Evolutionary conservation across 92 coral and sea anemone genomes (phyloP).

Genomic region (Palythoa grandiflora): DNA sequence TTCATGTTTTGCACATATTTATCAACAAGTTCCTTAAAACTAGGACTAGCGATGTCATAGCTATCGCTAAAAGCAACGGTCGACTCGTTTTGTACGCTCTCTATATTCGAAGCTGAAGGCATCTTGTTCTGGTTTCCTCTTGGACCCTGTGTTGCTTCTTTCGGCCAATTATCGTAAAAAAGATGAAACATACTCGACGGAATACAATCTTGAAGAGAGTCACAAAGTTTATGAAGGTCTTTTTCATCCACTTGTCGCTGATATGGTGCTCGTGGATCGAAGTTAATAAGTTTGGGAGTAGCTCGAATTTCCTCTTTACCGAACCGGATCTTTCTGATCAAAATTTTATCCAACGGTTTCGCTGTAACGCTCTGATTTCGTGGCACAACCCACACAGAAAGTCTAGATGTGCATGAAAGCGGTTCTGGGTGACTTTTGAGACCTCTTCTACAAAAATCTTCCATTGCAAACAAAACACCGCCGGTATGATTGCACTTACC

Average conservation of each 20-base stretch:
- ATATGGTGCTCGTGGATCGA: conserved; percentile 54
- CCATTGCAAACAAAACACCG: background rate
- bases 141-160: background rate
- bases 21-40: conserved; percentile 53
- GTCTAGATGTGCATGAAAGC: conserved; percentile 55
- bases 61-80: conserved; percentile 44
- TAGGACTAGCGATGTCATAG: conserved; percentile 52
- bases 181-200: conserved; percentile 45
- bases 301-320: conserved; percentile 61
- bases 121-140: background rate
- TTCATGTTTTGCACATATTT: conserved; percentile 36
- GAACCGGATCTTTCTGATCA: conserved; percentile 61
- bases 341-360: conserved; percentile 52
- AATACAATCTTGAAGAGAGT: conserved; percentile 37
- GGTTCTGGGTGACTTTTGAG: conserved; percentile 55
- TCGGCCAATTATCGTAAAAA: conserved; percentile 32
- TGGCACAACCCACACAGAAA: conserved; percentile 67
- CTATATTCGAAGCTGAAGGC: conserved; percentile 2
- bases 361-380: conserved; percentile 69
- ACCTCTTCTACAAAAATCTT: background rate
- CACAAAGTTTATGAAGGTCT: conserved; percentile 26
- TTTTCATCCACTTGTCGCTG: conserved; percentile 34
- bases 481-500: background rate
- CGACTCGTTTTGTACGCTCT: conserved; percentile 17
- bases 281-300: conserved; percentile 51